Evolutionary conservation across 1,140 invertebrate genomes (phyloP).

Genomic region (Phthorimaea operculella): DNA sequence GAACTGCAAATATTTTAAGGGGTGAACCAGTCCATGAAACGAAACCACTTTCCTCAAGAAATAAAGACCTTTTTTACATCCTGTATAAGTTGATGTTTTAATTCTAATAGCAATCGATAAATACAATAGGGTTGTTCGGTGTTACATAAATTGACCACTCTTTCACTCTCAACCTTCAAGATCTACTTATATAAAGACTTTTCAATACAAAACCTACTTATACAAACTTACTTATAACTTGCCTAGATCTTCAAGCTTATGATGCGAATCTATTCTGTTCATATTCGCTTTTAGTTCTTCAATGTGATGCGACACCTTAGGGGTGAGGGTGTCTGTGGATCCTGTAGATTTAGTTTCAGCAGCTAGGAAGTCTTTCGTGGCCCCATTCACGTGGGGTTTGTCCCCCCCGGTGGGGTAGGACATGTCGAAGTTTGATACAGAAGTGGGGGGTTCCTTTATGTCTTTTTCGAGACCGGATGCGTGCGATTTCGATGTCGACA

Average conservation of each 20-base stretch:
- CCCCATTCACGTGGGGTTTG: constrained; percentile 33
- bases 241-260: constrained; percentile 23
- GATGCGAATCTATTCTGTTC: constrained; percentile 63
- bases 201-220: no score
- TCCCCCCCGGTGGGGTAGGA: constrained; percentile 32
- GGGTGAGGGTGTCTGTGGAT: constrained; percentile 17
- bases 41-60: no score
- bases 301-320: constrained; percentile 11
- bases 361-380: constrained; percentile 42
- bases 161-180: no score
- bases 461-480: constrained; percentile 36
- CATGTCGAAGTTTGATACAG: constrained; percentile 44
- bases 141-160: no score
- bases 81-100: no score
- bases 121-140: no score
- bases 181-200: no score
- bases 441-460: constrained; percentile 32
- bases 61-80: no score
- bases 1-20: no score
- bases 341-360: constrained; percentile 30
- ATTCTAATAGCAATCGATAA: no score
- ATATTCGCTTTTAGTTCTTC: constrained; percentile 65
- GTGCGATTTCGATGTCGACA: constrained; percentile 37
- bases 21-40: no score
- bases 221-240: neutral